These are phyloP conservation scores for Heptranchias perlo DNA, from an alignment of 2,113 vertebrate genomes.

Conservation along the genomic window DNA sequence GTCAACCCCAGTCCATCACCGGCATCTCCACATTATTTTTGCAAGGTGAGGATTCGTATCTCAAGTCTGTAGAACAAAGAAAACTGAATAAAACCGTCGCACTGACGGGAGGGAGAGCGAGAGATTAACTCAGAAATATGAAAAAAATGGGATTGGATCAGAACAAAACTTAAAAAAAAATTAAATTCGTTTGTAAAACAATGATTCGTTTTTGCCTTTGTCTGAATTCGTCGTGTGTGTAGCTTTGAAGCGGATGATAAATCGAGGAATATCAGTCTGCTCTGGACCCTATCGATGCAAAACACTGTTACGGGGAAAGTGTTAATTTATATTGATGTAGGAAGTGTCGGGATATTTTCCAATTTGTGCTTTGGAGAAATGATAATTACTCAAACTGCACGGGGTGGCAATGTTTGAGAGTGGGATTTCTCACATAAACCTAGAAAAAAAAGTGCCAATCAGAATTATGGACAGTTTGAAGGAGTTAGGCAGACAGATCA, in stretches of 20 bases:
- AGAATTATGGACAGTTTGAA: neutral
- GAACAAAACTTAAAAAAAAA: neutral
- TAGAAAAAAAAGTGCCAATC: neutral
- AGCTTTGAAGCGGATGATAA: neutral
- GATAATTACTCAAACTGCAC: neutral
- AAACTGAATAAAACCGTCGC: no score
- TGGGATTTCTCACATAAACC: neutral
- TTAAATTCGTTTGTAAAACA: no score
- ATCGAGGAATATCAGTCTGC: neutral
- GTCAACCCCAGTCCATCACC: no score
- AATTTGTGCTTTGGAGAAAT: neutral
- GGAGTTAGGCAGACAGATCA: neutral
- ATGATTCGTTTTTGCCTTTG: no score
- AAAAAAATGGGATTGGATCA: neutral
- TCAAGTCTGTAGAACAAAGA: no score
- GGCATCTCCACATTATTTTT: no score
- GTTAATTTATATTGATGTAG: neutral
- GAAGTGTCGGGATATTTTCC: neutral
- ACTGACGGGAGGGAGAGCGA: no score
- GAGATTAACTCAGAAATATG: neutral
- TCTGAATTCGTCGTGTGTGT: neutral
- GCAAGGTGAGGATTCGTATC: no score
- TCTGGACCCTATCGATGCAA: neutral
- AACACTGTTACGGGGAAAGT: neutral
- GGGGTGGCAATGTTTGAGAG: neutral